A percentile compares a stretch with the other conserved stretches of the same genome.
Conservation (phyloP, 2,888 invertebrate genomes). For the Pollenia griseotomentosa region DNA sequence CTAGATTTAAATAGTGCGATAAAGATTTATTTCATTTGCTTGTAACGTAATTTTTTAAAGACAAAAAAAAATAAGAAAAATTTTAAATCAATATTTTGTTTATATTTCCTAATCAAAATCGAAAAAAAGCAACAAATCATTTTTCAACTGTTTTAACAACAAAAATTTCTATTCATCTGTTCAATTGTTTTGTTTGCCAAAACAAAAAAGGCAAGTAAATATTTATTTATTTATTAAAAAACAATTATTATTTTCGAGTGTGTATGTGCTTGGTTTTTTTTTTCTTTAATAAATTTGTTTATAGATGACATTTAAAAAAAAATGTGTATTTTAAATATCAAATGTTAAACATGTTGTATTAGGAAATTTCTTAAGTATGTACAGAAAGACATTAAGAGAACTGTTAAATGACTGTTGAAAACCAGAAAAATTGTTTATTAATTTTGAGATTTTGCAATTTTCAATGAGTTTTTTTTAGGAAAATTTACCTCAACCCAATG, state of each 20-base stretch:
- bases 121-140: not conserved
- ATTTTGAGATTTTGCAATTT: constrained; percentile 8
- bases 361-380: constrained; percentile 22
- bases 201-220: constrained; percentile 50
- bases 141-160: not conserved
- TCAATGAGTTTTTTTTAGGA: not conserved
- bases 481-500: too few relatives aligned
- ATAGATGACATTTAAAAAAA: constrained; percentile 57
- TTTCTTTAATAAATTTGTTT: constrained; percentile 4
- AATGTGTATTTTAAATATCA: constrained; percentile 58
- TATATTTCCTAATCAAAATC: constrained; percentile 13
- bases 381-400: not conserved
- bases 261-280: not conserved
- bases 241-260: not conserved
- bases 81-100: not conserved
- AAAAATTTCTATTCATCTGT: not conserved
- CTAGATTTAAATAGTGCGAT: constrained; percentile 38
- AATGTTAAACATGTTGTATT: constrained; percentile 44
- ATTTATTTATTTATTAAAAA: not conserved
- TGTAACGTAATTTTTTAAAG: constrained; percentile 3
- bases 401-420: constrained; percentile 21
- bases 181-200: constrained; percentile 31
- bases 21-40: constrained; percentile 29
- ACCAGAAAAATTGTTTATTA: not conserved
- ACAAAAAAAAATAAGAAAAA: constrained; percentile 11